These are phyloP conservation scores for Antechinus stuartii DNA, from an alignment of 2,113 vertebrate genomes.

Conservation along the genomic window DNA sequence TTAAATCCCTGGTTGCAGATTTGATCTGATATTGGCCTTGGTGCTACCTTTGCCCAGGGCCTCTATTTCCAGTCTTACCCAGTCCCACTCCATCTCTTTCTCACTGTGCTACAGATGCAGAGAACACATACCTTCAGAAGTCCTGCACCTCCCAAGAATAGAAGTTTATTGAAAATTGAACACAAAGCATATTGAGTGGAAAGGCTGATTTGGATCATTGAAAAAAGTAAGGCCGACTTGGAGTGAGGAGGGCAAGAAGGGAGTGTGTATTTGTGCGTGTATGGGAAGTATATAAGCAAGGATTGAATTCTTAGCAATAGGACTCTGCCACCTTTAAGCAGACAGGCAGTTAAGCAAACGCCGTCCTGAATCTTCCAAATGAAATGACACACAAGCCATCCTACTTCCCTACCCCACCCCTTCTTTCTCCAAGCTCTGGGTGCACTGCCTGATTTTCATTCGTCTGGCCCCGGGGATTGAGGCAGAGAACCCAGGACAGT, in stretches of 20 bases:
- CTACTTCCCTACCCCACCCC: background rate
- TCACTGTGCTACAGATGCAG: background rate
- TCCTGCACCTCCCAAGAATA: background rate
- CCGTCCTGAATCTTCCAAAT: constrained; percentile 24
- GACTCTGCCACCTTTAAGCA: background rate
- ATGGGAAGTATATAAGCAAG: background rate
- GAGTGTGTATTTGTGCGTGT: background rate
- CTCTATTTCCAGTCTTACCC: background rate
- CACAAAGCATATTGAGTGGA: background rate
- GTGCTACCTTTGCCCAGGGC: constrained; percentile 4
- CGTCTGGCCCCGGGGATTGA: constrained; percentile 24
- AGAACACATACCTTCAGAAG: background rate
- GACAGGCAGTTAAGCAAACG: too few species aligned
- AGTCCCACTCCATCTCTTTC: background rate
- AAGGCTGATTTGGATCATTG: background rate
- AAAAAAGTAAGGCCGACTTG: constrained; percentile 21
- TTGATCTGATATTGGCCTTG: constrained; percentile 2
- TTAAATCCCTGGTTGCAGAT: background rate
- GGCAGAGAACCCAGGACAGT: constrained; percentile 14
- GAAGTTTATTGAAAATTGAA: background rate
- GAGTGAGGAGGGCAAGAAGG: background rate
- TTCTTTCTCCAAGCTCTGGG: constrained; percentile 31
- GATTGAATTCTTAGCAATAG: background rate
- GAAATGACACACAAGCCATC: background rate
- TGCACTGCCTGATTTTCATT: constrained; percentile 56